Evolutionary conservation across 2,113 vertebrate species (phyloP).

Genomic region (Equus quagga): DNA sequence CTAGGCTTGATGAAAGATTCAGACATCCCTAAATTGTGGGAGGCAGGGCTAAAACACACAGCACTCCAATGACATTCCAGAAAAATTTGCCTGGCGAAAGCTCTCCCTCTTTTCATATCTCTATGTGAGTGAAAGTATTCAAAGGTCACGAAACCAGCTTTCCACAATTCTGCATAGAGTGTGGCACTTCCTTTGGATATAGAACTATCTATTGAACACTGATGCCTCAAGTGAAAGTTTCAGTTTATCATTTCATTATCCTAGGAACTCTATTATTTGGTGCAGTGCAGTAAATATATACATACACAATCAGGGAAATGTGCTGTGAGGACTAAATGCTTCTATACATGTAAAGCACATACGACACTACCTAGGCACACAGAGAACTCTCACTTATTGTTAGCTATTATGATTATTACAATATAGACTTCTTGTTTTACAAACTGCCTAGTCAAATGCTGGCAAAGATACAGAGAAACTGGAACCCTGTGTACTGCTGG

Average conservation of each 20-base stretch:
- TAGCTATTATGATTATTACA: not conserved
- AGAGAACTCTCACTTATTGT: not conserved
- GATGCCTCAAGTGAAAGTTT: not conserved
- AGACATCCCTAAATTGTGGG: not conserved
- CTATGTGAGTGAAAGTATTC: not conserved
- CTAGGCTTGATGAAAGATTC: conserved; percentile 1
- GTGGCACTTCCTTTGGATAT: not conserved
- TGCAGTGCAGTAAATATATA: not conserved
- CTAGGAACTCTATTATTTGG: not conserved
- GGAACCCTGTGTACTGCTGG: not conserved
- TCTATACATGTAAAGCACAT: not conserved
- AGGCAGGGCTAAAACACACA: conserved; percentile 6
- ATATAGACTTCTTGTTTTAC: not conserved
- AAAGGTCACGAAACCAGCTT: conserved; percentile 30
- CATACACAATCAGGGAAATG: not conserved
- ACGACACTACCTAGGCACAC: not conserved
- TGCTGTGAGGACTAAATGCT: not conserved
- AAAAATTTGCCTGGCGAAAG: not conserved
- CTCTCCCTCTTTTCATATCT: not conserved
- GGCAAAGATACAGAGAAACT: not conserved
- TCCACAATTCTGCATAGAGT: not conserved
- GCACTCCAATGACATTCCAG: not conserved
- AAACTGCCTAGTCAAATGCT: not conserved
- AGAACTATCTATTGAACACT: not conserved
- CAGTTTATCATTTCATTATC: not conserved